phyloP scores from a whole-genome alignment of 2,113 vertebrate species.

The Eretmochelys imbricata region DNA sequence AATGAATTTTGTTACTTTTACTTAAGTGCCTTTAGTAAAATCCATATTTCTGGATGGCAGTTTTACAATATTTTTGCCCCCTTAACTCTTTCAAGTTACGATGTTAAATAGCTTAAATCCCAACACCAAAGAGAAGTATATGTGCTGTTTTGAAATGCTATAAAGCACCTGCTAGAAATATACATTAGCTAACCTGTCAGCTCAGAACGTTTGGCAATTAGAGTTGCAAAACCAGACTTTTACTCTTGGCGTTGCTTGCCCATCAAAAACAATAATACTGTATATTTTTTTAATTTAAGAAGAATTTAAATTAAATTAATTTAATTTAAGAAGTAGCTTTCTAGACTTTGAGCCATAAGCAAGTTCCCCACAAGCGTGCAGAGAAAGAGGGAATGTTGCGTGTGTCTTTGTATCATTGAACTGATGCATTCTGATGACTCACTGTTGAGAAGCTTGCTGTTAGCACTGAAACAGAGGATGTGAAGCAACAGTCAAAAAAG shows the following conservation, averaged over 20 bases:
- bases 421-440: background rate
- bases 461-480: background rate
- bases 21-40: background rate
- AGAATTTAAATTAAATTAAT: no score
- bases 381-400: background rate
- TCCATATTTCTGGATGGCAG: fast-evolving
- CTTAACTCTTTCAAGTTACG: background rate
- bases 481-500: background rate
- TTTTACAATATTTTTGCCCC: background rate
- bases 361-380: background rate
- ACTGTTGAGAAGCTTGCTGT: background rate
- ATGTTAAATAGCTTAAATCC: background rate
- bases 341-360: background rate
- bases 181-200: background rate
- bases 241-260: no score
- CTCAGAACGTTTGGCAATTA: background rate
- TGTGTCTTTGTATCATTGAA: background rate
- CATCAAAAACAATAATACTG: no score
- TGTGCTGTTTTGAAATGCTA: fast-evolving
- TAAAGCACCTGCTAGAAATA: background rate
- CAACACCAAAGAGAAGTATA: background rate
- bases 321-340: background rate
- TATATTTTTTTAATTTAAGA: background rate
- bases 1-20: background rate
- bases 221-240: background rate